Conservation (phyloP, 2,888 invertebrate genomes). For the Norana najaformis region DNA sequence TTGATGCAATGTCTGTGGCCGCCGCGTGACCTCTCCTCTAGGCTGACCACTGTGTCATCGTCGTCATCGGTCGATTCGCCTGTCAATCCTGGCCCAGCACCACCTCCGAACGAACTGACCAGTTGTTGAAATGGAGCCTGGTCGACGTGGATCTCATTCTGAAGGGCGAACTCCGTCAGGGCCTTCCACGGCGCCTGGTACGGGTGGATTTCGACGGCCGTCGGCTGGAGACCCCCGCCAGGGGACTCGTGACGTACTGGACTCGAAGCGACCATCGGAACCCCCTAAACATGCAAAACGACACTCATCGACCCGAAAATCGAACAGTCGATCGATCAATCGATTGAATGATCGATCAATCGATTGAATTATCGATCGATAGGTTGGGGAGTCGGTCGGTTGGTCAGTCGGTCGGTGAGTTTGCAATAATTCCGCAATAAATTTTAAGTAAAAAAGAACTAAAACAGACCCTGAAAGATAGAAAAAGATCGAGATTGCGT, state of each 20-base stretch:
- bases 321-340: neutral
- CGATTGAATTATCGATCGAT: no score
- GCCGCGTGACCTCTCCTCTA: constrained; percentile 29
- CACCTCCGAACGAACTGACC: constrained; percentile 69
- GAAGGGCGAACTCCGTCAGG: constrained; percentile 89
- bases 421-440: neutral
- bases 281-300: constrained; percentile 72
- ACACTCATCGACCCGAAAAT: neutral
- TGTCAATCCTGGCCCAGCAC: neutral
- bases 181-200: constrained; percentile 95
- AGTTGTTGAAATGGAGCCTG: constrained; percentile 92
- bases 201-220: constrained; percentile 84
- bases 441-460: neutral
- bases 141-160: constrained; percentile 79
- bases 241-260: constrained; percentile 65
- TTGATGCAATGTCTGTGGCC: constrained; percentile 17
- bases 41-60: constrained; percentile 55
- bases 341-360: no score
- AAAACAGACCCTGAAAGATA: neutral
- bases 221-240: constrained; percentile 52
- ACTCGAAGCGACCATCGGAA: constrained; percentile 95
- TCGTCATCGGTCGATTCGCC: constrained; percentile 44
- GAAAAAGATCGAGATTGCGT: neutral
- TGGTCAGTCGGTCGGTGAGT: no score
- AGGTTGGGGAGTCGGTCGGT: no score